Base-by-base conservation (phyloP, 2,888 invertebrate species). In the Drosophila atripex region DNA sequence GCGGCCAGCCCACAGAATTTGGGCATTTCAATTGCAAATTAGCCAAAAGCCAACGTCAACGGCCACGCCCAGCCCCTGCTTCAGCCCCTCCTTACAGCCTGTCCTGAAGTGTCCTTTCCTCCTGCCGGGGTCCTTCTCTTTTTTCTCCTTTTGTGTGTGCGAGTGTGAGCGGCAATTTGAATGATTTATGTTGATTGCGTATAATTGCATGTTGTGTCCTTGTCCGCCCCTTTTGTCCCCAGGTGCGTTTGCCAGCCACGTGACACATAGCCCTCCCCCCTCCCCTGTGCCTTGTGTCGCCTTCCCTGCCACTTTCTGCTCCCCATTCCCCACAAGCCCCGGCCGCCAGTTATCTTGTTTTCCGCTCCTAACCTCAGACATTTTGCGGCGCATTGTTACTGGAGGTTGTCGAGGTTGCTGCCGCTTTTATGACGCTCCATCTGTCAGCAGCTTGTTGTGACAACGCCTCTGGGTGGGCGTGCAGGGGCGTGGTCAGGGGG, bases 101-200 rank as follows among this genome's bases (percentile, higher is more conserved):
- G 71, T 50, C 72, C 52, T 71, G 54, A 65, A 82, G 80, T 82
- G 86, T 75, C 78, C 41, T 41, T 41, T 41, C 39, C 39, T 16
- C 41, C 61, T 38, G 35, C 45, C 35, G 41, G 23, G 35, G n/a
- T 56, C 54, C 69, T 73, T 64, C n/a, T 8, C 32, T 14, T 28
- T 45, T n/a, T 46, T n/a, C n/a, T 30, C 21, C 8, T 45, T 54
- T 16, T 39, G 14, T 21, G 8, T 50, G 50, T 35, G 46, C 38
- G 46, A 47, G 49, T 49, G 60, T 55, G 46, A 53, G 70, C 59
- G 86, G 80, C 86, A 83, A 86, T 86, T 83, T 84, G 85, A 83
- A 83, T 83, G 83, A 83, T 83, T 83, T 83, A 83, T 83, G 83
- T 83, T 83, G 86, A 83, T 83, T 83, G 86, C 83, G 87, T 83